Evolutionary conservation across 2,888 invertebrate genomes (phyloP).

Genomic region (Lithosia quadra): DNA sequence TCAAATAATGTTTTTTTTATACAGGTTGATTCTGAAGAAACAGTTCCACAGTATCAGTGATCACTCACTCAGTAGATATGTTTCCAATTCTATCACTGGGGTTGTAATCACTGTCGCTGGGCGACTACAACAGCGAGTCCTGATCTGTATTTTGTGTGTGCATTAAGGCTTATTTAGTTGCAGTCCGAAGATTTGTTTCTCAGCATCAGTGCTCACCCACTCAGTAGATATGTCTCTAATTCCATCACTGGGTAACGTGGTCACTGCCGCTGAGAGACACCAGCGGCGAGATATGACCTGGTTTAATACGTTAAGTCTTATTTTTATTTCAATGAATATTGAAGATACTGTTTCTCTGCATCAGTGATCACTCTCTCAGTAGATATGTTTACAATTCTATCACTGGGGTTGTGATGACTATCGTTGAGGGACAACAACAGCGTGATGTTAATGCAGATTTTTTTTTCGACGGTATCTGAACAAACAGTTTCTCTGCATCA

Average conservation of each 20-base stretch:
- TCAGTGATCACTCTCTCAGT: slow-evolving; percentile 23
- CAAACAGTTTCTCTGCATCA: slow-evolving; percentile 16
- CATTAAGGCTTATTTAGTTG: too few relatives aligned
- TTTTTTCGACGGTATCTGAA: neutral
- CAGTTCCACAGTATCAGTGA: neutral
- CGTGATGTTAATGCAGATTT: neutral
- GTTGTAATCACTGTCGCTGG: slow-evolving; percentile 20
- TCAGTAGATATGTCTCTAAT: slow-evolving; percentile 21
- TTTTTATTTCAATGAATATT: too few relatives aligned
- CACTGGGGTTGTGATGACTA: slow-evolving; percentile 30
- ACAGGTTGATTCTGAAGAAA: neutral
- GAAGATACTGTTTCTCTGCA: neutral
- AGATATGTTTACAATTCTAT: slow-evolving; percentile 26
- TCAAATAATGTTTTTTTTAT: too few relatives aligned
- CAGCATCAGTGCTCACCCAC: too few relatives aligned
- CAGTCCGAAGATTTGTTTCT: too few relatives aligned
- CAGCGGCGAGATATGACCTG: neutral
- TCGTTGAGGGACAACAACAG: neutral
- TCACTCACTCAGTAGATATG: neutral
- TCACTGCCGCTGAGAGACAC: neutral
- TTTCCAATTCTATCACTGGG: neutral
- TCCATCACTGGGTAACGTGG: slow-evolving; percentile 20
- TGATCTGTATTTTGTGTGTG: too few relatives aligned
- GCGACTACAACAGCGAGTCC: neutral
- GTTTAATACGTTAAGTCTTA: too few relatives aligned